Evolutionary conservation across 2,113 vertebrate genomes (phyloP).

Genomic region (Mesitornis unicolor): DNA sequence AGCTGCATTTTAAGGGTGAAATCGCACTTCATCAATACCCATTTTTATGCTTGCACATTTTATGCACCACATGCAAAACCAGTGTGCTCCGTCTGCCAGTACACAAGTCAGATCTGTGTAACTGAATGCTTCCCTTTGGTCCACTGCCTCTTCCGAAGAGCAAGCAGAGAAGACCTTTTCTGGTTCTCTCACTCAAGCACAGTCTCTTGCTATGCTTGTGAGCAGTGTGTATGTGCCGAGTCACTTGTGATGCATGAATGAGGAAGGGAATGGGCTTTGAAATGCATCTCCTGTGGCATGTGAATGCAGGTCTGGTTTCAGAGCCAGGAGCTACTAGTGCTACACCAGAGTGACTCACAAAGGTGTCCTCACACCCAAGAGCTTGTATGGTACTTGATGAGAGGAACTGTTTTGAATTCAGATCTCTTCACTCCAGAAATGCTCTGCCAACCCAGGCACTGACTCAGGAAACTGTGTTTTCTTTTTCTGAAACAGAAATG

Average conservation of each 20-base stretch:
- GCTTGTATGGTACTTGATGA: fast-evolving
- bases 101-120: neutral
- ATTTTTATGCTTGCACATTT: conserved; percentile 3
- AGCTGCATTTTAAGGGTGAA: neutral
- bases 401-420: neutral
- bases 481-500: neutral
- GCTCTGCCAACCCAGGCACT: neutral
- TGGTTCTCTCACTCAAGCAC: neutral
- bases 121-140: neutral
- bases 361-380: neutral
- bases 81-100: neutral
- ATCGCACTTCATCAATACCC: conserved; percentile 20
- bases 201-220: neutral
- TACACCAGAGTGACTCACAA: neutral
- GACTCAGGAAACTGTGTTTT: neutral
- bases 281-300: neutral
- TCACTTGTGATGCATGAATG: neutral
- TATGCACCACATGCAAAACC: neutral
- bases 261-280: neutral
- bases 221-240: fast-evolving
- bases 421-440: neutral
- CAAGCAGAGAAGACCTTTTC: neutral
- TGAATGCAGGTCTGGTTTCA: neutral
- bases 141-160: neutral
- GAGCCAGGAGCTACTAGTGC: neutral